These are phyloP conservation scores for Pseudomyrmex pallidus DNA, from an alignment of 1,140 invertebrate genomes.

Conservation along the genomic window DNA sequence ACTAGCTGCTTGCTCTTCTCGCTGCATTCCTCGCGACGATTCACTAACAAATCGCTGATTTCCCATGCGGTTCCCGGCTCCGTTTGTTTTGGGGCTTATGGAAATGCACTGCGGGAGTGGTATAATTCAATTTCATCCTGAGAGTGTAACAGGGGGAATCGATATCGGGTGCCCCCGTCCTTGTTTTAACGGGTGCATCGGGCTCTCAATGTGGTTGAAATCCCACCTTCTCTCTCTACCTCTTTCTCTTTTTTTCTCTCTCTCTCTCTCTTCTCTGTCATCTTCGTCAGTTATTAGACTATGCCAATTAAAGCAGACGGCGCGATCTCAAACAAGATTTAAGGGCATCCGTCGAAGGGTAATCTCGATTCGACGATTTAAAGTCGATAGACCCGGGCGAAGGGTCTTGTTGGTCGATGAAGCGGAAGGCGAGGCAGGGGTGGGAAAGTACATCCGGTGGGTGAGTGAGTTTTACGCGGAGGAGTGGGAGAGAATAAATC, in stretches of 20 bases:
- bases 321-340: constrained; percentile 21
- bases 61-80: constrained; percentile 71
- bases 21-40: constrained; percentile 67
- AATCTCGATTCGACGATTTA: constrained; percentile 47
- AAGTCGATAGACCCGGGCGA: constrained; percentile 36
- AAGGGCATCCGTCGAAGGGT: constrained; percentile 17
- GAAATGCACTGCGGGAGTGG: constrained; percentile 68
- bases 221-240: not conserved
- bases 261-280: not conserved
- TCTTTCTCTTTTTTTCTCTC: too few relatives aligned
- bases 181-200: constrained; percentile 29
- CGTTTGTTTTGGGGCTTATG: constrained; percentile 77
- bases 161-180: constrained; percentile 41
- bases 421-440: not conserved
- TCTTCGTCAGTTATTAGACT: constrained; percentile 54
- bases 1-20: constrained; percentile 54
- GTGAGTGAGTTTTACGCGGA: constrained; percentile 21
- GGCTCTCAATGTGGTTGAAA: constrained; percentile 39
- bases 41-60: constrained; percentile 77
- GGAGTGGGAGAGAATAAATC: constrained; percentile 28
- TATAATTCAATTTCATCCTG: constrained; percentile 75
- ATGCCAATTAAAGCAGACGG: constrained; percentile 51
- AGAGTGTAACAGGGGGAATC: constrained; percentile 41
- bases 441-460: constrained; percentile 1
- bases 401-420: constrained; percentile 22